Evolutionary conservation across 2,888 invertebrate species (phyloP), one percentile per base, ranked within the genome.

Genomic region (Drosophila gaucha): DNA sequence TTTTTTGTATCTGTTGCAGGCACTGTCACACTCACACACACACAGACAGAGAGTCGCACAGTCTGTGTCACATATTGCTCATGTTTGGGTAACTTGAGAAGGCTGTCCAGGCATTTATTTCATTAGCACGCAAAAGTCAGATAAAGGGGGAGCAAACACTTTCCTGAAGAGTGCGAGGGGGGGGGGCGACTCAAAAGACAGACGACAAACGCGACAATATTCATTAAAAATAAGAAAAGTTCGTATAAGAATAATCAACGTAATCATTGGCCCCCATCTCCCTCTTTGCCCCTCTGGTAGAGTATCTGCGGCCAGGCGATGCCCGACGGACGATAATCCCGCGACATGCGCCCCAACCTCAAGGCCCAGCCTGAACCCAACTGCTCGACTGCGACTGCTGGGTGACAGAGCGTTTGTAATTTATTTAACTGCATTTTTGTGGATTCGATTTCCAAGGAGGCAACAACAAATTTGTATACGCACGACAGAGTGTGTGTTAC

Each of bases 391-490:
- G 8, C 55, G 73, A 57, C 58, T 78, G 74, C 69, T 86, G 88
- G 83, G 88, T 84, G 83, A 84, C 83, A 88, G 88, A 84, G 80
- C 86, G 83, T 83, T 88, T 73, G 88, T 85, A 85, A 85, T 85
- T 85, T 85, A 85, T 85, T 85, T 85, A 78, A 88, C 88, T 84
- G 86, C 86, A 85, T 86, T 85, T 85, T 86, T 87, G 88, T 88
- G 86, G 80, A 80, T 88, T 86, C 84, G 88, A 86, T 88, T 88
- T 80, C 87, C 66, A 51, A 84, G 65, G 72, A 72, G 67, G 52
- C 68, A 57, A 56, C 60, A 67, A 67, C 52, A 63, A 86, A 86
- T 80, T 84, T 83, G 88, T 82, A 67, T 82, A 78, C 76, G 64
- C 83, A 80, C 69, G 71, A 75, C 67, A 75, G 74, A 33, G 6